Conservation (phyloP, 2,113 vertebrate genomes). For the Archilochus colubris region DNA sequence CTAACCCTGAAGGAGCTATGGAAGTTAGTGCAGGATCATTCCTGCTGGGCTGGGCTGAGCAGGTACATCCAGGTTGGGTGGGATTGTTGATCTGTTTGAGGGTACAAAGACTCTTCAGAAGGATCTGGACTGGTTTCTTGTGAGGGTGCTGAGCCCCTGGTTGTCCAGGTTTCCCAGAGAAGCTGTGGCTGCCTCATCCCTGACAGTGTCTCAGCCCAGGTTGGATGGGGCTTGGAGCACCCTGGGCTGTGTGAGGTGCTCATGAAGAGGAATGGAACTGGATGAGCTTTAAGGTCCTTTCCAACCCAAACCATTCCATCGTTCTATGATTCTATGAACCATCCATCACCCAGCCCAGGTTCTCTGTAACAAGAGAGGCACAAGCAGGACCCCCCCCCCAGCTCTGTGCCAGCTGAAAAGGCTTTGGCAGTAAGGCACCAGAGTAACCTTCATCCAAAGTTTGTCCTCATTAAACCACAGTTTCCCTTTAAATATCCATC, state of each 20-base stretch:
- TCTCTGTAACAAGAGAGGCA: not conserved
- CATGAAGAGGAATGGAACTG: too few relatives aligned
- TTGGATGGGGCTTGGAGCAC: too few relatives aligned
- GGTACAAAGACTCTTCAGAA: too few relatives aligned
- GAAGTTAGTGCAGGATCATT: not conserved
- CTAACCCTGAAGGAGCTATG: not conserved
- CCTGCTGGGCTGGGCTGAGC: not conserved
- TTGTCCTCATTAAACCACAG: not conserved
- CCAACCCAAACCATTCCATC: too few relatives aligned
- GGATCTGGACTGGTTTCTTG: too few relatives aligned
- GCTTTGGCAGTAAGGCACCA: not conserved
- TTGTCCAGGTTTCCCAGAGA: too few relatives aligned
- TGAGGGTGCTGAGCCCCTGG: too few relatives aligned
- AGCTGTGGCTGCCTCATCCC: too few relatives aligned
- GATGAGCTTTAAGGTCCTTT: too few relatives aligned
- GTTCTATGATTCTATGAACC: not conserved
- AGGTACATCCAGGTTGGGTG: not conserved
- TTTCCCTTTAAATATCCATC: constrained; percentile 31
- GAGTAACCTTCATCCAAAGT: not conserved
- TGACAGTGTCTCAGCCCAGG: too few relatives aligned
- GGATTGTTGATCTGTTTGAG: too few relatives aligned
- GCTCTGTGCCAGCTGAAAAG: not conserved
- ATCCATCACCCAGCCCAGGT: not conserved
- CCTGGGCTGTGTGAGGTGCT: not conserved
- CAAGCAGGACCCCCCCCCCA: not conserved